A percentile compares a stretch with the other conserved stretches of the same genome.
These are phyloP conservation scores for Noctilio leporinus DNA, from an alignment of 2,113 vertebrate species.

Conservation along the genomic window DNA sequence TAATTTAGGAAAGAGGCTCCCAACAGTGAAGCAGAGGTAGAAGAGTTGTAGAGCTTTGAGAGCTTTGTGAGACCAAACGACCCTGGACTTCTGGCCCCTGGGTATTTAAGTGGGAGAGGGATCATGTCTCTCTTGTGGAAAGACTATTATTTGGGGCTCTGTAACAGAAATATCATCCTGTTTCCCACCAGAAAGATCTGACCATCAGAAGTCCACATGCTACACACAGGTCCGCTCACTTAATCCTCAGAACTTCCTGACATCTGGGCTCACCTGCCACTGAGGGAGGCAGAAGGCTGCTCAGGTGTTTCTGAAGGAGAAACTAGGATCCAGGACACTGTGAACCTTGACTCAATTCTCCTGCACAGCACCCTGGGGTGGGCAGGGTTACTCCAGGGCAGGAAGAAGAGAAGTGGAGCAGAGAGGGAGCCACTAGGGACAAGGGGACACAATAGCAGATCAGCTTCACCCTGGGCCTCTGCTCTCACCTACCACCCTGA, in stretches of 20 bases:
- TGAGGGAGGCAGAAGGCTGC: background rate
- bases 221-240: background rate
- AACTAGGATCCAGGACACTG: background rate
- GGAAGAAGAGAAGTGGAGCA: background rate
- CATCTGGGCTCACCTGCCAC: rapidly evolving
- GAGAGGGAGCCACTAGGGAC: background rate
- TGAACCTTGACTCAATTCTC: background rate
- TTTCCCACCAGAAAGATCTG: background rate
- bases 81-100: background rate
- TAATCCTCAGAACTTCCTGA: background rate
- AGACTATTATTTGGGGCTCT: background rate
- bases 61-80: background rate
- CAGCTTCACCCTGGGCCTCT: background rate
- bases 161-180: background rate
- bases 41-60: background rate
- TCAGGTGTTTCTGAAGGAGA: background rate
- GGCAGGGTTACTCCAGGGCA: background rate
- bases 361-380: background rate
- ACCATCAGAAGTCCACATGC: background rate
- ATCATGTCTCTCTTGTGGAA: background rate
- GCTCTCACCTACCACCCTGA: background rate
- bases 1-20: background rate
- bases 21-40: background rate
- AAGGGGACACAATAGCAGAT: rapidly evolving
- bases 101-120: background rate